Conservation (phyloP, 2,797 vertebrate species). For the Natrix natrix region DNA sequence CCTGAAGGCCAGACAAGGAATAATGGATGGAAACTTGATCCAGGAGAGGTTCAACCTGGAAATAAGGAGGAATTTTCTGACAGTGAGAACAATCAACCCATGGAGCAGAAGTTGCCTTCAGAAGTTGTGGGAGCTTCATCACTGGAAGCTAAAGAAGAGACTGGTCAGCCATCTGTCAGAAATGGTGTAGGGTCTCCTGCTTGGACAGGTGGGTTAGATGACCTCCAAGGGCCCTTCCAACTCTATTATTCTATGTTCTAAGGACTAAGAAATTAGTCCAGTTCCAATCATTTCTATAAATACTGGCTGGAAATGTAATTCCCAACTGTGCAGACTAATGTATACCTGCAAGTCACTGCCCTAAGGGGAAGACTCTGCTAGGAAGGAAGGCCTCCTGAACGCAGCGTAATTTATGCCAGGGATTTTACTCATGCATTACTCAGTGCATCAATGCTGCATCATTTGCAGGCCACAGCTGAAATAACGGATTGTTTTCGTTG, state of each 20-base stretch:
- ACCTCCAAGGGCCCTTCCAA: no score
- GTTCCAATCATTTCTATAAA: not conserved
- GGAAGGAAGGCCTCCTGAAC: not conserved
- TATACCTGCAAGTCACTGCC: not conserved
- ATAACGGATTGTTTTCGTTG: not conserved
- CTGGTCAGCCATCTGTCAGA: no score
- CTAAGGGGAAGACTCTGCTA: not conserved
- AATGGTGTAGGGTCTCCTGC: no score
- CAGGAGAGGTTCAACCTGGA: no score
- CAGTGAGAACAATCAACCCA: accelerated
- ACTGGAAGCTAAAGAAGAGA: no score
- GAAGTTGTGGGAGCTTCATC: no score
- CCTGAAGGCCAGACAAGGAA: no score
- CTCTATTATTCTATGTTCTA: no score
- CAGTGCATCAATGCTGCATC: not conserved
- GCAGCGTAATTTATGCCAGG: not conserved
- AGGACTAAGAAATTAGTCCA: no score
- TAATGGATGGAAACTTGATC: no score
- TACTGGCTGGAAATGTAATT: not conserved
- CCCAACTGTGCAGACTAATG: not conserved
- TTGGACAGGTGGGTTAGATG: no score
- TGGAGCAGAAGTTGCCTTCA: accelerated
- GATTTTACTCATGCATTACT: not conserved
- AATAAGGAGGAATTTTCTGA: no score
- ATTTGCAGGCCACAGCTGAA: not conserved